Percentiles rank a stretch among this genome's conserved stretches.
phyloP scores from a whole-genome alignment of 1,140 invertebrate genomes.

The Sitophilus oryzae region DNA sequence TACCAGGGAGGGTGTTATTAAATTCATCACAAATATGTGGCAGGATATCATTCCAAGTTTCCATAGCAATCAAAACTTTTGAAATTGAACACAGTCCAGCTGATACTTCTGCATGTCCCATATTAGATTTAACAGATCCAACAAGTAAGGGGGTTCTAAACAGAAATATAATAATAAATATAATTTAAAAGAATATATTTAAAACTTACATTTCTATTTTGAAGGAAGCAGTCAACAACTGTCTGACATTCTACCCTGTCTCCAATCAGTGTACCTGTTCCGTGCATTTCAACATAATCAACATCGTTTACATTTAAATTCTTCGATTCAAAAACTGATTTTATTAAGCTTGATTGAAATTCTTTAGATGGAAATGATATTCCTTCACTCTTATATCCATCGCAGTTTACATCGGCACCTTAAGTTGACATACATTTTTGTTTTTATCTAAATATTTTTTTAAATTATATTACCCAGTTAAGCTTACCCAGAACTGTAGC shows the following conservation, averaged over 20 bases:
- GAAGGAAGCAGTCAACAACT: constrained; percentile 75
- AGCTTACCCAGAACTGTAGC: constrained; percentile 48
- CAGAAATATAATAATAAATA: background rate
- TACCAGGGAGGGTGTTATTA: constrained; percentile 65
- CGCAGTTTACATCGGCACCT: constrained; percentile 50
- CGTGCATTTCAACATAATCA: constrained; percentile 67
- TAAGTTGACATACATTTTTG: background rate
- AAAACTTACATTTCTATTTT: constrained; percentile 46
- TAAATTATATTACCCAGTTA: background rate
- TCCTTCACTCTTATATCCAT: constrained; percentile 50
- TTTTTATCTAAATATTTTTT: background rate
- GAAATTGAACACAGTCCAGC: constrained; percentile 78
- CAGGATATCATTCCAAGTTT: constrained; percentile 59
- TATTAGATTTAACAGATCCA: constrained; percentile 87
- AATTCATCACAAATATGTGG: constrained; percentile 62
- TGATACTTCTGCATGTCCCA: constrained; percentile 86
- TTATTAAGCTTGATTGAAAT: constrained; percentile 50
- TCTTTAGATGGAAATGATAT: constrained; percentile 53
- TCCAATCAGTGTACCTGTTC: constrained; percentile 63
- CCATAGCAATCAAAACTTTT: constrained; percentile 72
- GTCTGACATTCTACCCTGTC: constrained; percentile 83
- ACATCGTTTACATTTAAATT: constrained; percentile 54
- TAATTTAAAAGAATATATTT: too few species aligned
- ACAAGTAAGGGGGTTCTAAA: constrained; percentile 67
- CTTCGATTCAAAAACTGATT: constrained; percentile 54